phyloP scores from a whole-genome alignment of 2,113 vertebrate species.

The Hypocryptadius cinnamomeus region DNA sequence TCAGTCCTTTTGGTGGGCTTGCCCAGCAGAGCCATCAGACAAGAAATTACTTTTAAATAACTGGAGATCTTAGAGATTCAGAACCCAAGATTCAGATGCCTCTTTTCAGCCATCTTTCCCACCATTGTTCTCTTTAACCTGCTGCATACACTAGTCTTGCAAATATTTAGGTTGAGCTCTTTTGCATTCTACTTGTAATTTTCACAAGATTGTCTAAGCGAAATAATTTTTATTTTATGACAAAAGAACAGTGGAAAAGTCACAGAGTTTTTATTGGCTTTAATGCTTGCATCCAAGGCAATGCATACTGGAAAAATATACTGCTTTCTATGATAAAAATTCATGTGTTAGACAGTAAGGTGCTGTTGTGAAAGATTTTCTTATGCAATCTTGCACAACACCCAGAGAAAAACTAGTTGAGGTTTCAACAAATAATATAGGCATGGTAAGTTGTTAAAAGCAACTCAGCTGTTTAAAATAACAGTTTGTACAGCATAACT shows the following conservation, averaged over 20 bases:
- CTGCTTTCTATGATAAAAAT: not conserved
- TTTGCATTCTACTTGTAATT: not conserved
- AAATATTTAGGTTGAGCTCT: not conserved
- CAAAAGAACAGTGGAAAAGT: not conserved
- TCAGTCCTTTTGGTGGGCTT: not conserved
- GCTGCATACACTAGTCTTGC: not conserved
- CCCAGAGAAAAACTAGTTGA: slow-evolving; percentile 40
- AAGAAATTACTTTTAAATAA: not conserved
- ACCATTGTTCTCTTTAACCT: not conserved
- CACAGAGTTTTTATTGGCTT: not conserved
- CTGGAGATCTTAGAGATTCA: not conserved
- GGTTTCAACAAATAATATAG: slow-evolving; percentile 57
- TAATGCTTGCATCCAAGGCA: not conserved
- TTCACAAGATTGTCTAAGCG: not conserved
- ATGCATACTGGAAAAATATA: not conserved
- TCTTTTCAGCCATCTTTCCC: not conserved
- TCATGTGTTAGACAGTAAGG: not conserved
- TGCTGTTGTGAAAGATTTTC: slow-evolving; percentile 29
- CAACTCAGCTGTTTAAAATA: slow-evolving; percentile 58
- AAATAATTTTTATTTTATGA: not conserved
- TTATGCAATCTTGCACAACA: slow-evolving; percentile 46
- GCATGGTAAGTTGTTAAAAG: slow-evolving; percentile 30
- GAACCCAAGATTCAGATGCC: not conserved
- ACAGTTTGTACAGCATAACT: slow-evolving; percentile 40
- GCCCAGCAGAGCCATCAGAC: not conserved